Conservation (phyloP, 2,113 vertebrate species). For the Mesocricetus auratus region DNA sequence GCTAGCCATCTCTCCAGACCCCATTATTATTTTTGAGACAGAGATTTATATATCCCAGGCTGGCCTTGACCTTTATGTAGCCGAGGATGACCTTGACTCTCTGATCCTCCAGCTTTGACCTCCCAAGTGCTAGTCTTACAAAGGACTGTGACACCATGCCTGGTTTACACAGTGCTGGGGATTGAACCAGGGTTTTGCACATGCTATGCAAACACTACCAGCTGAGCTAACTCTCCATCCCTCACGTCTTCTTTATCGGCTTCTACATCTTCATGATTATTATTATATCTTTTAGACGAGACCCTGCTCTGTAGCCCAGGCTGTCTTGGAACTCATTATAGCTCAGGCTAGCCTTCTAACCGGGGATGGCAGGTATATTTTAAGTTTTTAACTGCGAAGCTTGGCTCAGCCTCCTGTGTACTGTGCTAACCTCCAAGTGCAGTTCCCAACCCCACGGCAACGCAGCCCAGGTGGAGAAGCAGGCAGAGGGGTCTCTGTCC, state of each 20-base stretch:
- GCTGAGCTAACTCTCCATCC: not conserved
- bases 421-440: not conserved
- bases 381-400: not conserved
- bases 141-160: no score
- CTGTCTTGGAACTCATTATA: not conserved
- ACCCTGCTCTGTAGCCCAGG: not conserved
- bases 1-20: not conserved
- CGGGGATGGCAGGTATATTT: not conserved
- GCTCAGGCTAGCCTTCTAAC: not conserved
- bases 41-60: not conserved
- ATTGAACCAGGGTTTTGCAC: not conserved
- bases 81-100: not conserved
- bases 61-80: not conserved
- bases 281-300: not conserved
- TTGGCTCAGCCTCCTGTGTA: not conserved
- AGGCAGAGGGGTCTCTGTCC: accelerated
- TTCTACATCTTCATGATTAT: not conserved
- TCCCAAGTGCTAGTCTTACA: not conserved
- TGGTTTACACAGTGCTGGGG: not conserved
- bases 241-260: not conserved
- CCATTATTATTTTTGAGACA: not conserved
- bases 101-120: not conserved
- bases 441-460: accelerated
- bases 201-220: not conserved
- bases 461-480: not conserved